Conservation (phyloP, 2,113 vertebrate species). For the Carlito syrichta region DNA sequence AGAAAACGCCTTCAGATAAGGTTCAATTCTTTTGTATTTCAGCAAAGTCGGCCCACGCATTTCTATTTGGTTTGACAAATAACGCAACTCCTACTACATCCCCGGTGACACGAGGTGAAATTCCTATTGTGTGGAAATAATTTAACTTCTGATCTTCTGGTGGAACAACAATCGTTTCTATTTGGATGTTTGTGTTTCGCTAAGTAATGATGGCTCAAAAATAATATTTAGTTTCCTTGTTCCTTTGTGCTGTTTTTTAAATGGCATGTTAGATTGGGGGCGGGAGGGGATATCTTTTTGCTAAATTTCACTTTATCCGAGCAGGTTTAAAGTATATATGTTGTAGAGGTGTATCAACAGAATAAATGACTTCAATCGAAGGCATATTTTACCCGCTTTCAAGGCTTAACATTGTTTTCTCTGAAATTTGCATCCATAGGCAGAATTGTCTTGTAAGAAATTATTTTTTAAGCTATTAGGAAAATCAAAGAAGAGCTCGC, state of each 20-base stretch:
- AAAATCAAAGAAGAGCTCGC: constrained; percentile 57
- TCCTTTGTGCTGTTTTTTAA: constrained; percentile 75
- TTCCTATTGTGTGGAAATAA: constrained; percentile 78
- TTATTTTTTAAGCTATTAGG: constrained; percentile 70
- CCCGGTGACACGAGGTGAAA: constrained; percentile 78
- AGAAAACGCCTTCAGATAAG: constrained; percentile 74
- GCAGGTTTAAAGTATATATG: constrained; percentile 74
- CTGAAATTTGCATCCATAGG: constrained; percentile 64
- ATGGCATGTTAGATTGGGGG: constrained; percentile 74
- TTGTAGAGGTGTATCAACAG: constrained; percentile 81
- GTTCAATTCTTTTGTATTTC: constrained; percentile 79
- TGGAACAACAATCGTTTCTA: constrained; percentile 63
- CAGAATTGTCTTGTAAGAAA: constrained; percentile 66
- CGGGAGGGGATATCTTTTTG: constrained; percentile 75
- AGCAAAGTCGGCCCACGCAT: constrained; percentile 69
- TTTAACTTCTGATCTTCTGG: constrained; percentile 79
- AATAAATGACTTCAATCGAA: constrained; percentile 83
- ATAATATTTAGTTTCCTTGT: constrained; percentile 72
- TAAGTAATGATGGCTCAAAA: constrained; percentile 70
- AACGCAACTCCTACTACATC: constrained; percentile 78
- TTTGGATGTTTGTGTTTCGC: constrained; percentile 75
- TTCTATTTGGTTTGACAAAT: constrained; percentile 81
- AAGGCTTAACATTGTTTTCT: constrained; percentile 74
- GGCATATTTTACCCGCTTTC: constrained; percentile 81
- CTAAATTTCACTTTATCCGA: constrained; percentile 79